Evolutionary conservation across 2,888 invertebrate genomes (phyloP), one percentile per base, ranked within the genome.

Genomic region (Molorchus minor): DNA sequence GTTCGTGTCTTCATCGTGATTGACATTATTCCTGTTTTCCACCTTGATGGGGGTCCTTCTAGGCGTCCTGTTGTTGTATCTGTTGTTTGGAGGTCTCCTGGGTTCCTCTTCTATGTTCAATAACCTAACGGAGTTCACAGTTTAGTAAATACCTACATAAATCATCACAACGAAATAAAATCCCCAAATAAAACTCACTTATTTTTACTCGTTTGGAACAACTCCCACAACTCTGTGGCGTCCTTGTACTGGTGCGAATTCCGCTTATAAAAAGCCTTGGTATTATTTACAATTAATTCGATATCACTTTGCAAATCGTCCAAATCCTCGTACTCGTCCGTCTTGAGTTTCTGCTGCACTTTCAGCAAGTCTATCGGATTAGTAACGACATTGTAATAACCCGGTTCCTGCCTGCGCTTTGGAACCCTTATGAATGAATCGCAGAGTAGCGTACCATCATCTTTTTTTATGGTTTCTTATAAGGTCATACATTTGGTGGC

Each of bases 331-430:
- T 99, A 99, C 53, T 97, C 96, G 71, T 98, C 98, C 0, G 94
- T 96, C 86, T 96, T 97, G 7, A 98, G 82, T 79, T 98, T 98
- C 77, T 97, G 97, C 79, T 98, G 97, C 2, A 99, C 95, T 80
- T 93, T 89, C 36, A 97, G 82, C 75, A 99, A 84, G 80, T 99
- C 98, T 76, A 99, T 98, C 1, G 98, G 98, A 77, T 94, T 94
- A 4, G 89, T 87, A 1, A 99, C 95, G 30, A 95, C 93, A 82
- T 94, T 94, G 80, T 94, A 94, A 77, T 95, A 94, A 54, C 91
- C 90, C 1, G 94, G 94, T 75, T 95, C 94, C 75, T 93, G 96
- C 57, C 97, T 86, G 59, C 96, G 86, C 77, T 98, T 98, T 0
- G 98, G 98, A 7, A 93, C 95, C 69, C 98, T 84, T 69, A 98